Conservation (phyloP, 1,140 invertebrate species). For the Anastrepha obliqua region DNA sequence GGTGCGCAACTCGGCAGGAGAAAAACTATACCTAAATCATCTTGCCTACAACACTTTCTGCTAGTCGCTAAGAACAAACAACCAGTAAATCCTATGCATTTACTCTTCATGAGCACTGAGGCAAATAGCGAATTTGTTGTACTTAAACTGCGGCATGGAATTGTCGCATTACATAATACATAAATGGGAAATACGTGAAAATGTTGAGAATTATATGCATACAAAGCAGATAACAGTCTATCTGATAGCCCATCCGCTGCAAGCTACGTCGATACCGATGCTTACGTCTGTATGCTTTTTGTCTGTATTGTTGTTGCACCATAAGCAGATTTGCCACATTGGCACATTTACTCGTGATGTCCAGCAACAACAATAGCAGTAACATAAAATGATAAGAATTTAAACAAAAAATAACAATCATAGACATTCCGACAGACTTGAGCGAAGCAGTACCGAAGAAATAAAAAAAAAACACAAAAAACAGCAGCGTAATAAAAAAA, state of each 20-base stretch:
- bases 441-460: too few relatives aligned
- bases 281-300: not conserved
- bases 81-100: not conserved
- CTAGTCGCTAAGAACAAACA: not conserved
- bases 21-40: not conserved
- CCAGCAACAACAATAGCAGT: not conserved
- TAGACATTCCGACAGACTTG: too few relatives aligned
- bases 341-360: not conserved
- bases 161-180: not conserved
- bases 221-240: not conserved
- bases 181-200: not conserved
- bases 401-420: too few relatives aligned
- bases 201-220: not conserved
- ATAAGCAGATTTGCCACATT: slow-evolving; percentile 16
- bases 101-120: not conserved
- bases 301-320: not conserved
- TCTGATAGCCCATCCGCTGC: too few relatives aligned
- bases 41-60: not conserved
- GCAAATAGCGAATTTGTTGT: not conserved
- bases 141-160: not conserved
- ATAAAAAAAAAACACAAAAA: not conserved
- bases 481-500: not conserved
- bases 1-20: too few relatives aligned
- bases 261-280: not conserved
- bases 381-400: not conserved